phyloP scores from a whole-genome alignment of 35 echinoderm and acorn worm species.

The Strongylocentrotus purpuratus region DNA sequence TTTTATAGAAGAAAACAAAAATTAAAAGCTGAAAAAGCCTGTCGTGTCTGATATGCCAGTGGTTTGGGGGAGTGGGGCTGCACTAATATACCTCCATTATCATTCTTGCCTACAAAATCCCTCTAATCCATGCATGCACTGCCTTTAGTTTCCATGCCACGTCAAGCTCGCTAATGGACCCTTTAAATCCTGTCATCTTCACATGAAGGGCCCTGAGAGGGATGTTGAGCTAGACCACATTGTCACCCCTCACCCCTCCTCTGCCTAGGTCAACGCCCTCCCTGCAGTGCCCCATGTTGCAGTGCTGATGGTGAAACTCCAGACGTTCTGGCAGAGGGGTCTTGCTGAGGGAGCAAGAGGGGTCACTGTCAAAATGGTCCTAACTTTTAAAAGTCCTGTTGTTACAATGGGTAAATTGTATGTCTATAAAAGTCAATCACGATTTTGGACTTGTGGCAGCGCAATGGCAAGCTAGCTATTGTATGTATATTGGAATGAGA shows the following conservation, averaged over 20 bases:
- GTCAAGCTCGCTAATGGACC: neutral
- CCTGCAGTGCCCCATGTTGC: neutral
- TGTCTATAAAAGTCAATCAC: neutral
- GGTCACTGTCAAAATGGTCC: conserved; percentile 7
- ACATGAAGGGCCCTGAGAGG: neutral
- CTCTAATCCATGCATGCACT: neutral
- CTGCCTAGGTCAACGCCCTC: neutral
- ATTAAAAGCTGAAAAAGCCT: too few relatives aligned
- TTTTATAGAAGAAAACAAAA: too few relatives aligned
- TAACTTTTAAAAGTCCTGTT: neutral
- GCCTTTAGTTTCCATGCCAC: neutral
- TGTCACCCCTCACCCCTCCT: neutral
- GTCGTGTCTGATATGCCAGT: too few relatives aligned
- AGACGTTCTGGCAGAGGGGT: neutral
- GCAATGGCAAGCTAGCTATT: neutral
- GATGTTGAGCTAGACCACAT: neutral
- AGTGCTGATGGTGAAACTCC: neutral
- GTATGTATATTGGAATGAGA: neutral
- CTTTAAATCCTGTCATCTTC: conserved; percentile 3
- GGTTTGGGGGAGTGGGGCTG: neutral
- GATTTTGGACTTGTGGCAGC: neutral
- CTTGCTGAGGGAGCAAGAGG: neutral
- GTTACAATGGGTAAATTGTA: neutral
- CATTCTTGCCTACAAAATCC: neutral
- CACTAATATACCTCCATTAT: neutral